Evolutionary conservation across 2,888 invertebrate species (phyloP), one percentile per base, ranked within the genome.

Genomic region (Mythimna ferrago): DNA sequence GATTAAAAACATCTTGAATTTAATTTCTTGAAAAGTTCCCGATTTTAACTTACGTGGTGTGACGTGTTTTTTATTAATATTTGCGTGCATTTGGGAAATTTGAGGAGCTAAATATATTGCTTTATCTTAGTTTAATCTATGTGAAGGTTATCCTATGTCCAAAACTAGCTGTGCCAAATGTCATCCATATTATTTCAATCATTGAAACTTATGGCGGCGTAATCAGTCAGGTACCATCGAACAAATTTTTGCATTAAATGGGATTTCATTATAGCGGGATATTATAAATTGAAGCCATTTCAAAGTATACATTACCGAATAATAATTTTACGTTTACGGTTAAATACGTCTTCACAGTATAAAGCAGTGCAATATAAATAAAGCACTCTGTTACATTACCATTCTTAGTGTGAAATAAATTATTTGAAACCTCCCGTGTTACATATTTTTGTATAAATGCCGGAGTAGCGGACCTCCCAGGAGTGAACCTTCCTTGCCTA

Each of bases 391-490:
- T 54, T 57, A 76, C 66, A 73, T 81, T 78, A 81, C 21, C 68
- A 75, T 73, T 75, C 68, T 78, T 66, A 65, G 74, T 64, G 71
- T 48, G 66, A 77, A 73, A 78, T 83, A 73, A 85, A 80, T 85
- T 72, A 73, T 78, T 82, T 76, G 73, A 78, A 85, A 76, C 66
- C 75, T 58, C 75, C 78, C 68, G 21, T 61, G 78, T 77, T 76
- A 78, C 73, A 78, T 70, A 82, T 83, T 86, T 82, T 78, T 83
- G 78, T 75, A 80, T 80, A 76, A 80, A 83, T 84, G 81, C 60
- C 53, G 56, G 71, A 80, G 71, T 44, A 78, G 77, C 68, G 68
- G 68, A 73, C 53, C 66, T 79, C 84, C 74, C 80, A 62, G 16
- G 80, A 80, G 83, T 70, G 65, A 76, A 80, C 81, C 81, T 80